A percentile compares a stretch with the other conserved stretches of the same genome.
These are phyloP conservation scores for Bembecia ichneumoniformis DNA, from an alignment of 2,888 invertebrate genomes.

Conservation along the genomic window DNA sequence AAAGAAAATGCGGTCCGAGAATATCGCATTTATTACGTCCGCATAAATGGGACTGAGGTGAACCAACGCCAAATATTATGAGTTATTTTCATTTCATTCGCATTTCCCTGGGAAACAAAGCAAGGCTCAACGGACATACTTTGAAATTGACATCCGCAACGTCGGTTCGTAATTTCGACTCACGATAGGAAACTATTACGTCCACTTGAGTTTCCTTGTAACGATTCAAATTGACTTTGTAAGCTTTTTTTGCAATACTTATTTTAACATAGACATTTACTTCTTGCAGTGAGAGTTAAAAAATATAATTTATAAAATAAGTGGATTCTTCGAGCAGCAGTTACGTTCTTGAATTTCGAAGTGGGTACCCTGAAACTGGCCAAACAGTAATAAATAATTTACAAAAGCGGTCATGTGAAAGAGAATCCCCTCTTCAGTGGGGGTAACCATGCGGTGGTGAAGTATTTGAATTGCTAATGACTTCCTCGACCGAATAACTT, in stretches of 20 bases:
- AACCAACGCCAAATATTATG: constrained; percentile 12
- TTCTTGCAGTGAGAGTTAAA: too few species aligned
- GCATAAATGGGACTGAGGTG: constrained; percentile 12
- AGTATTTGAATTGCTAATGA: constrained; percentile 67
- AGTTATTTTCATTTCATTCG: constrained; percentile 38
- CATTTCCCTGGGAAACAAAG: constrained; percentile 48
- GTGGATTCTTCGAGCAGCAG: too few species aligned
- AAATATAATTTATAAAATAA: too few species aligned
- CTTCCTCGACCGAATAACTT: constrained; percentile 52
- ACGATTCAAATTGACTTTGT: too few species aligned
- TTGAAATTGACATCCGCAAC: too few species aligned
- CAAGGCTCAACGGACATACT: constrained; percentile 6
- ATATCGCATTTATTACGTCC: neutral
- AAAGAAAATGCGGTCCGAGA: neutral
- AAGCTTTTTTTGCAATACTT: too few species aligned
- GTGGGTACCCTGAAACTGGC: constrained; percentile 39
- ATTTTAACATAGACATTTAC: too few species aligned
- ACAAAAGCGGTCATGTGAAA: constrained; percentile 63
- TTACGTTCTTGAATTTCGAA: neutral
- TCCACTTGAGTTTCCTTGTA: too few species aligned
- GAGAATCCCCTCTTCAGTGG: constrained; percentile 45
- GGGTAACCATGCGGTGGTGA: constrained; percentile 48
- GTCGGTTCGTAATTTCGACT: too few species aligned
- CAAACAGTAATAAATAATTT: constrained; percentile 66
- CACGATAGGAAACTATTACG: too few species aligned